Percentiles rank a stretch among this genome's conserved stretches.
phyloP scores from a whole-genome alignment of 2,797 vertebrate genomes.

The Ibycter americanus region DNA sequence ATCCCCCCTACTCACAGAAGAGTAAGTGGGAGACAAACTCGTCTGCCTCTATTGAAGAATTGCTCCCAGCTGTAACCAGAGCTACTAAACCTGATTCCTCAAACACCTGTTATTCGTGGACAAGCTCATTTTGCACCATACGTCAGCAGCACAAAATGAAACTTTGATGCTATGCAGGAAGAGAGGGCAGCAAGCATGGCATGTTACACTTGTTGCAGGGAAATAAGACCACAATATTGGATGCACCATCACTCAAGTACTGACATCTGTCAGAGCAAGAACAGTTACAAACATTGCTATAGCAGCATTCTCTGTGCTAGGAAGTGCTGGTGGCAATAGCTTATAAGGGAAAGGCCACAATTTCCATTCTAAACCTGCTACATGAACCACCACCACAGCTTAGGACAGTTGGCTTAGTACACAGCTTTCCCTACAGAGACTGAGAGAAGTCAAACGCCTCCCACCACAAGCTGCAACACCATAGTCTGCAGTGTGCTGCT shows the following conservation, averaged over 20 bases:
- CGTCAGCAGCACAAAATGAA: slow-evolving; percentile 64
- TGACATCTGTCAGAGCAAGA: not conserved
- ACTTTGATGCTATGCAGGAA: slow-evolving; percentile 38
- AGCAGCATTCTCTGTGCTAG: not conserved
- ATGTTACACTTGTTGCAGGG: not conserved
- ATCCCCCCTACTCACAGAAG: not conserved
- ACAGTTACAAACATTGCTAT: not conserved
- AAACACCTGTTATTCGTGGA: slow-evolving; percentile 69
- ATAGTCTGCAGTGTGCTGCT: not conserved
- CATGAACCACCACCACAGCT: not conserved
- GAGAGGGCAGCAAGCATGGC: slow-evolving; percentile 38
- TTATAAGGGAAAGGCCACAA: not conserved
- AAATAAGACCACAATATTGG: not conserved
- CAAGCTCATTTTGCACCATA: slow-evolving; percentile 59
- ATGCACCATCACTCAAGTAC: not conserved
- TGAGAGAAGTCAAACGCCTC: not conserved
- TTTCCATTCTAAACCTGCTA: not conserved
- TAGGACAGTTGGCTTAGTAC: not conserved
- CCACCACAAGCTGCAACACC: not conserved
- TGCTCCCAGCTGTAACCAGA: slow-evolving; percentile 61
- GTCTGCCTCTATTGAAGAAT: slow-evolving; percentile 53
- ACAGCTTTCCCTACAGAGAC: not conserved
- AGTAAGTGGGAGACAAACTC: slow-evolving; percentile 66
- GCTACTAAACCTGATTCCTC: slow-evolving; percentile 58
- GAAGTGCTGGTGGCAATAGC: not conserved